Evolutionary conservation across 2,113 vertebrate genomes (phyloP).

Genomic region (Hippocampus guttulatus): DNA sequence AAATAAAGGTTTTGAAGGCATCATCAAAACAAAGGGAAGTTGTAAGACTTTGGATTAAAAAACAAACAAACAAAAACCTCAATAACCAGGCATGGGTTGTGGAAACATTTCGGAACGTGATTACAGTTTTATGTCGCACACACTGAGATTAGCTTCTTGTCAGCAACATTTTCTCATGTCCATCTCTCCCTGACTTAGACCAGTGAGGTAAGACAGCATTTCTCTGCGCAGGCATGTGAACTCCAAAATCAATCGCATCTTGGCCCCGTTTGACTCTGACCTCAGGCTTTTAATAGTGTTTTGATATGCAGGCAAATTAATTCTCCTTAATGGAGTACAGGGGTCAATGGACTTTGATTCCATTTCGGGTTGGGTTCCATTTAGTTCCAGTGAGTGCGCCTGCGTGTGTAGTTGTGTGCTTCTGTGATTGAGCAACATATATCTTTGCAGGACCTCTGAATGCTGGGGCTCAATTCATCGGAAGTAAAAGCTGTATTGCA

Average conservation of each 20-base stretch:
- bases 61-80: neutral
- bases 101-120: neutral
- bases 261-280: constrained; percentile 68
- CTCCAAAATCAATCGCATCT: constrained; percentile 62
- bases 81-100: neutral
- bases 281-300: constrained; percentile 76
- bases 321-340: constrained; percentile 76
- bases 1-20: neutral
- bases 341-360: constrained; percentile 80
- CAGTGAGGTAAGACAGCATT: constrained; percentile 34
- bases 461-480: constrained; percentile 60
- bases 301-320: constrained; percentile 86
- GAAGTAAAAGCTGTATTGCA: constrained; percentile 68
- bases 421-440: constrained; percentile 26
- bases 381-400: constrained; percentile 48
- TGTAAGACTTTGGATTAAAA: too few relatives aligned
- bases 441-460: constrained; percentile 57
- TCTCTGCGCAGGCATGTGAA: constrained; percentile 38
- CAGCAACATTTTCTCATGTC: constrained; percentile 13
- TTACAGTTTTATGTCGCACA: neutral
- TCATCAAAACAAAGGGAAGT: neutral
- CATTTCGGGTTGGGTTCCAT: constrained; percentile 65
- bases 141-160: neutral
- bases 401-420: constrained; percentile 5
- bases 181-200: constrained; percentile 21